Evolutionary conservation across 2,113 vertebrate species (phyloP), one percentile per base, ranked within the genome.

Genomic region (Balaeniceps rex): DNA sequence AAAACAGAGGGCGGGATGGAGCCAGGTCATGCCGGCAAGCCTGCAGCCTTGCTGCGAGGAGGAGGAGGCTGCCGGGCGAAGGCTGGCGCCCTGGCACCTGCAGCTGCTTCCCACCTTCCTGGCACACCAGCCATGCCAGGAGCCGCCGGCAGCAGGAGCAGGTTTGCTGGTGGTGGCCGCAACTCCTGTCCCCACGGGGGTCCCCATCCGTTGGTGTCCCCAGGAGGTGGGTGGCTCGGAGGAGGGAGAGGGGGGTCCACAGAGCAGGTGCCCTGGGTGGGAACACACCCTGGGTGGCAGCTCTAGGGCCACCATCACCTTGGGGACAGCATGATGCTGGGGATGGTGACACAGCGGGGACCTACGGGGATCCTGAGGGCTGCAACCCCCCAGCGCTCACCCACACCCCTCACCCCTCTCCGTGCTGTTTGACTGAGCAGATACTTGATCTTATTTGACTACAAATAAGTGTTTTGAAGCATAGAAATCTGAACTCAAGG

Each of bases 371-470:
- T 34, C 21, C 6, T 5, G 4, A 16, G 44, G 46, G 42, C 29
- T 68, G 46, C 29, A 12, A 7, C 19, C 28, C 33, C 34, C 17
- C 47, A 17, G 64, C 2, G 4, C 66, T 46, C 11, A 1, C 36
- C 19, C 3, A 7, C 52, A 5, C 19, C 23, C 51, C 38, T 29
- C 7, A 1, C 34, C 28, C 9, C 25, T 65, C 55, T 33, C 31
- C 1, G 0, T 9, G 7, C 24, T 3, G 2, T 26, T 12, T 31
- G 36, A 26, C 29, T 2, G 2, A 10, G 71, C 2, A 2, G 55
- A 42, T 28, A 9, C 47, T 87, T 47, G 5, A 40, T 61, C 7
- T 58, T 17, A 40, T 71, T 87, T 47, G 61, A 61, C 29, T 3
- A 4, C n/a, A 42, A 26, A 24, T 7, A 21, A n/a, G 63, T 9